phyloP scores from a whole-genome alignment of 1,140 invertebrate species.

The Orussus abietinus region DNA sequence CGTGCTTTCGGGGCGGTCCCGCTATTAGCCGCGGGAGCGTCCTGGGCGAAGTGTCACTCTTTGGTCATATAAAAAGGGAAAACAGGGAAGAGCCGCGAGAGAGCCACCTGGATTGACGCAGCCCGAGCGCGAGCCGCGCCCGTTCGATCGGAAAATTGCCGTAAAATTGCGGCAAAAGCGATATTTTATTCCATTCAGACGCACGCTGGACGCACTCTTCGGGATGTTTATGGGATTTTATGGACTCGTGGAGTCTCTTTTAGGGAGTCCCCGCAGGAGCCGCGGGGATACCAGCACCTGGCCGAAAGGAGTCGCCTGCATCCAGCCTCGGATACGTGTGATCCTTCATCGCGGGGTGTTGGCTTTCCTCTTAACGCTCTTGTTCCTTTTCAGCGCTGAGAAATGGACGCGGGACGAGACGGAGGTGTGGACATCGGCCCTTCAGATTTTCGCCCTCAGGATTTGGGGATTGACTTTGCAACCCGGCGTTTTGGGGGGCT shows the following conservation, averaged over 20 bases:
- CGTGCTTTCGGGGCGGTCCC: slow-evolving; percentile 12
- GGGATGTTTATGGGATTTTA: slow-evolving; percentile 43
- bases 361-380: too few relatives aligned
- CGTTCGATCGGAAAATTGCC: slow-evolving; percentile 49
- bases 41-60: background rate
- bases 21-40: slow-evolving; percentile 18
- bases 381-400: too few relatives aligned
- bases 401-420: too few relatives aligned
- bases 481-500: too few relatives aligned
- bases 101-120: slow-evolving; percentile 19
- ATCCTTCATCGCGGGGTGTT: too few relatives aligned
- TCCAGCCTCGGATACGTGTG: too few relatives aligned
- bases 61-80: slow-evolving; percentile 7
- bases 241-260: slow-evolving; percentile 23
- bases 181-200: slow-evolving; percentile 49
- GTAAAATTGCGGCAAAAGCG: slow-evolving; percentile 51
- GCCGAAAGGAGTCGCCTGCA: too few relatives aligned
- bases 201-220: slow-evolving; percentile 15
- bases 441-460: too few relatives aligned
- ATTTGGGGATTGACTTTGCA: too few relatives aligned
- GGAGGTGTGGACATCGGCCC: too few relatives aligned
- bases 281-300: too few relatives aligned
- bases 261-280: background rate
- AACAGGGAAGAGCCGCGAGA: background rate
- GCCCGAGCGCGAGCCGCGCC: slow-evolving; percentile 12